Conservation (phyloP, 2,113 vertebrate species). For the Turdus rufiventris region DNA sequence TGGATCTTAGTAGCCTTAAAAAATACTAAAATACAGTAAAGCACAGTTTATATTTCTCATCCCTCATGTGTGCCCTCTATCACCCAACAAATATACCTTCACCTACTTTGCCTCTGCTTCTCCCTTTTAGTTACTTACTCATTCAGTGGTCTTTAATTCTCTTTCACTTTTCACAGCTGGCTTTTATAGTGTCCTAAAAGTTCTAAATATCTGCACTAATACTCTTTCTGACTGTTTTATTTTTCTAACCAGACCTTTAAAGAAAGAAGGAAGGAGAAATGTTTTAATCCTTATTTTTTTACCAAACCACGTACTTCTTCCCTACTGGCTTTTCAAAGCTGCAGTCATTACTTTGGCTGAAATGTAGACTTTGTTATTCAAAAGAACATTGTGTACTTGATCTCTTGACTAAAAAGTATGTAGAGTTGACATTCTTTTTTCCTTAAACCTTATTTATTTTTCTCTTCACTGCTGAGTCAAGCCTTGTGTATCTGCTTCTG, state of each 20-base stretch:
- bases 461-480: conserved; percentile 60
- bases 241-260: neutral
- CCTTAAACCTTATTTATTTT: neutral
- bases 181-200: neutral
- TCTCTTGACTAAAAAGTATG: neutral
- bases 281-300: neutral
- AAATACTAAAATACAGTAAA: neutral
- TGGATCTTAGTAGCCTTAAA: neutral
- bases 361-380: neutral
- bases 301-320: neutral
- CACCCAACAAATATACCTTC: neutral
- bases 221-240: neutral
- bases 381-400: neutral
- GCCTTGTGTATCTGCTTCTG: conserved; percentile 65
- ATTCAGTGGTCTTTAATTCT: neutral
- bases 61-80: neutral
- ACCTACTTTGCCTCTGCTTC: neutral
- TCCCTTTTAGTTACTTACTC: neutral
- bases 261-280: neutral
- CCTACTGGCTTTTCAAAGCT: neutral
- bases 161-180: neutral
- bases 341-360: neutral
- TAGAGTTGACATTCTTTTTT: neutral
- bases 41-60: neutral
- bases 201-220: neutral